Evolutionary conservation across 2,113 vertebrate genomes (phyloP).

Genomic region (Benitochromis conjunctus): DNA sequence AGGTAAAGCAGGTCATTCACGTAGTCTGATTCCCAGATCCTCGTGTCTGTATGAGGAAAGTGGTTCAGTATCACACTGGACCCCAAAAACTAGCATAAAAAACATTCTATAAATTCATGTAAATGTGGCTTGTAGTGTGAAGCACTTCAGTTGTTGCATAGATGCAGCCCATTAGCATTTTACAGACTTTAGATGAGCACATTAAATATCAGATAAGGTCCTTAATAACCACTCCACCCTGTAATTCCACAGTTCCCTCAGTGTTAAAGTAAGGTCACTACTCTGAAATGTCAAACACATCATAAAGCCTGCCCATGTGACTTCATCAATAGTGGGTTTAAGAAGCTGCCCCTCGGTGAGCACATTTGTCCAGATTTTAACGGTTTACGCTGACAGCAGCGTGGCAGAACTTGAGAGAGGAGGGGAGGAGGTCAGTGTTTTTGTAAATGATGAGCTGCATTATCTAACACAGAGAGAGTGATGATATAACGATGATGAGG

Average conservation of each 20-base stretch:
- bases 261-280: not conserved
- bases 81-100: not conserved
- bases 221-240: not conserved
- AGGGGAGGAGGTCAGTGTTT: constrained; percentile 11
- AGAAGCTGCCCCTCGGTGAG: not conserved
- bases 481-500: constrained; percentile 53
- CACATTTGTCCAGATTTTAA: not conserved
- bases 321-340: not conserved
- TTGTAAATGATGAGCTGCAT: not conserved
- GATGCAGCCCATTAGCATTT: not conserved
- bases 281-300: not conserved
- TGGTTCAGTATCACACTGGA: not conserved
- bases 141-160: not conserved
- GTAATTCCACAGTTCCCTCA: not conserved
- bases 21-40: not conserved
- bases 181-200: not conserved
- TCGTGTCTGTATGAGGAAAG: not conserved
- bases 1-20: not conserved
- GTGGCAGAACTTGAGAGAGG: not conserved
- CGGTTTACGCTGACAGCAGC: not conserved
- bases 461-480: constrained; percentile 40
- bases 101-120: not conserved
- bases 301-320: not conserved
- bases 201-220: not conserved
- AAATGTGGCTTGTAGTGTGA: not conserved